These are phyloP conservation scores for Condylura cristata DNA, from an alignment of 2,113 vertebrate species.

Conservation along the genomic window DNA sequence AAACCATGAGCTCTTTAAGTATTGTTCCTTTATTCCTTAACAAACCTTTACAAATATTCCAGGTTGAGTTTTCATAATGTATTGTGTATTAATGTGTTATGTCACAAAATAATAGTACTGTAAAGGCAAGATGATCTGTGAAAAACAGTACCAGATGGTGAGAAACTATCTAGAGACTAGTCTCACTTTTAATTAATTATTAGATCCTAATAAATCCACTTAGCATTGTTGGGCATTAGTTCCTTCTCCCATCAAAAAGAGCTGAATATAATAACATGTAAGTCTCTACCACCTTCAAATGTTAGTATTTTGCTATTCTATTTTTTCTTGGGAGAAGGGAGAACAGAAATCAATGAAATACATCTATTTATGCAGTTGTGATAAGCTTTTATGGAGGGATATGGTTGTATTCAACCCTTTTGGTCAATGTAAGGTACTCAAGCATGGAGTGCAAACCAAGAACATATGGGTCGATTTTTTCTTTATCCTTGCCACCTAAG, in stretches of 20 bases:
- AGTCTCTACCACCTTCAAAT: constrained; percentile 10
- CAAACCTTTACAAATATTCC: not conserved
- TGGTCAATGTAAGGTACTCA: not conserved
- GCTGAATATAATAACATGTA: not conserved
- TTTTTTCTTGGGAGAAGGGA: not conserved
- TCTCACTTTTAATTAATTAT: not conserved
- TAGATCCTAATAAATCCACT: not conserved
- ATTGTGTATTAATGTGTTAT: not conserved
- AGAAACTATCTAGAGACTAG: not conserved
- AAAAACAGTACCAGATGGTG: not conserved
- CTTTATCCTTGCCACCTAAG: not conserved
- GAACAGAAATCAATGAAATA: constrained; percentile 27
- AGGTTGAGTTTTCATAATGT: not conserved
- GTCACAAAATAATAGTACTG: not conserved
- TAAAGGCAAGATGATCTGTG: not conserved
- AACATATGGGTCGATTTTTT: not conserved
- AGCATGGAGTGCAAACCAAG: not conserved
- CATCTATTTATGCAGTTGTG: not conserved
- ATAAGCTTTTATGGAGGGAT: not conserved
- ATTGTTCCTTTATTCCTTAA: constrained; percentile 24
- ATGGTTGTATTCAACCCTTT: not conserved
- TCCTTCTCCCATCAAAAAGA: not conserved
- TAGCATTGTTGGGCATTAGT: not conserved
- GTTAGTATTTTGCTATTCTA: constrained; percentile 7
- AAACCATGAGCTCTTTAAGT: not conserved